Evolutionary conservation across 2,797 vertebrate species (phyloP), one percentile per base, ranked within the genome.

Genomic region (Aselliscus stoliczkanus): DNA sequence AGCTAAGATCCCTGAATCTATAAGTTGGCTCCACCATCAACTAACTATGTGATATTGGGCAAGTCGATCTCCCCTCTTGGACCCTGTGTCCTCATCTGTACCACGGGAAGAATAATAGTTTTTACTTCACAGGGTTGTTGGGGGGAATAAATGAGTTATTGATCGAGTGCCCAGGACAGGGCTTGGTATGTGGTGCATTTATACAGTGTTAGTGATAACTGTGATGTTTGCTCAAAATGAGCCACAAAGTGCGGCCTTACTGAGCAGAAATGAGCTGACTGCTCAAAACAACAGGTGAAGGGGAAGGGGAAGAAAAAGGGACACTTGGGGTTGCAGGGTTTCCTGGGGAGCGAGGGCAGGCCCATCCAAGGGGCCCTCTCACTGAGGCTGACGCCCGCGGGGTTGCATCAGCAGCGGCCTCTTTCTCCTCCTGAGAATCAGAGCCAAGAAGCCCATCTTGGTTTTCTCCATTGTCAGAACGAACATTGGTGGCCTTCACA

Each of bases 241-340:
- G 80, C 42, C 25, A 29, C 4, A 1, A n/a, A 88, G 23, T 15
- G 25, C 18, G 50, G 52, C 15, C 69, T 60, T 15, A 65, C 13
- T 39, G 37, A 73, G 34, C 29, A 77, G 88, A 44, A 75, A 20
- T 23, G 79, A 60, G 7, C 23, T n/a, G 65, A 52, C 6, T 12
- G 25, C 31, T 84, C 54, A 21, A 95, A 52, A 87, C 6, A 23
- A 37, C 34, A 27, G 5, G 13, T 11, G 7, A 21, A 20, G 67
- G 73, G 21, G 44, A 29, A 4, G 9, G 15, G n/a, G 58, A 6
- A 50, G 3, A 17, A 14, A 47, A 25, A 50, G 23, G 29, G 77
- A 3, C 1, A 23, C 29, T 20, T 23, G 52, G 50, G 44, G 29
- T 0, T 5, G 2, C 1, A 29, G 50, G 64, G 7, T 23, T 31